Base-by-base conservation (phyloP, 2,888 invertebrate species). In the Melanargia galathea region DNA sequence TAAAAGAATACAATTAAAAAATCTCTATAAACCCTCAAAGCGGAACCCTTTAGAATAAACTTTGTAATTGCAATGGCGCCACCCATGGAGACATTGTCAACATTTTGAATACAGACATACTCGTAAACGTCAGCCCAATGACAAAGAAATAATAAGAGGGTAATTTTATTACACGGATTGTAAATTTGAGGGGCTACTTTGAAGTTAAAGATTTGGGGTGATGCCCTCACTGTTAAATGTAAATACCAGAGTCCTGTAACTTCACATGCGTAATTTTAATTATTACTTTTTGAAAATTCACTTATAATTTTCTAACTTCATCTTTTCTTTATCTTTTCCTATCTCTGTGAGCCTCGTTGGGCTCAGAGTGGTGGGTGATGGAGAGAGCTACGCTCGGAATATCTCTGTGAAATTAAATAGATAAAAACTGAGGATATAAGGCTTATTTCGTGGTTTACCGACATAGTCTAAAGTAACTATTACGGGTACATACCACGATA, bases 21-120 rank as follows among this genome's bases (percentile, higher is more conserved):
- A 45, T 18, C 56, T 18, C 56, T 11, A 10, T 48, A 48, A 48
- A 46, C 20, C 46, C 46, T 20, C 57, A 6, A 43, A 30, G 8
- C 30, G 5, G 22, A 35, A 33, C 43, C 48, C 61, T 64, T 61
- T 48, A 58, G 62, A 68, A 65, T 62, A 65, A 66, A 68, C 46
- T 65, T 64, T 64, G 68, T 65, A 66, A 71, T 69, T 49, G 63
- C 59, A 68, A 64, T 46, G 62, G 60, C 66, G 56, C 67, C 67
- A 64, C 73, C 73, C 70, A 69, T 64, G 20, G 74, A 43, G 73
- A 61, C 65, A 65, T 72, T 73, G 67, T 71, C 65, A 67, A 67
- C 67, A 62, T 68, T 70, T 67, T 69, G 60, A 72, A 68, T 68
- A 65, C 63, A 49, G 55, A 62, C 52, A 55, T 60, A 54, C 64